These are phyloP conservation scores for Papilio protenor DNA, from an alignment of 2,888 invertebrate genomes.

Conservation along the genomic window DNA sequence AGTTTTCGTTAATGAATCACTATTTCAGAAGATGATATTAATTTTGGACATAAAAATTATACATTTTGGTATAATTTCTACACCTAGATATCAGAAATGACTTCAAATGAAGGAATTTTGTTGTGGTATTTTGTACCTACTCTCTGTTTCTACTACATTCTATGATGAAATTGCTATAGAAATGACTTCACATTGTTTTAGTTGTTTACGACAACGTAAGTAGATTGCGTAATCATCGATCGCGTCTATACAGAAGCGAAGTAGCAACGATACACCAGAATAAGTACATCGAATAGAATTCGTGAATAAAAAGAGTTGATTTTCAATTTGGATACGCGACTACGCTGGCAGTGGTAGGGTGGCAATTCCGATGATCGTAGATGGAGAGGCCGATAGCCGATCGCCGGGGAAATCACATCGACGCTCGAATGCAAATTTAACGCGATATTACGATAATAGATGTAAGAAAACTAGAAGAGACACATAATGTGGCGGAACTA, in stretches of 20 bases:
- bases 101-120: too few relatives aligned
- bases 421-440: slow-evolving; percentile 72
- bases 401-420: slow-evolving; percentile 72
- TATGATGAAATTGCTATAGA: too few relatives aligned
- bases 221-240: neutral
- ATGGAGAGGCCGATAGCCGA: slow-evolving; percentile 57
- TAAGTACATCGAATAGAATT: slow-evolving; percentile 59
- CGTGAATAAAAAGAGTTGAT: slow-evolving; percentile 75
- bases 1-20: too few relatives aligned
- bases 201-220: too few relatives aligned
- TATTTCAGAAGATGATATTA: too few relatives aligned
- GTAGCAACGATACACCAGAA: slow-evolving; percentile 54
- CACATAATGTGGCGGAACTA: neutral
- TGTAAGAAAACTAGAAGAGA: neutral
- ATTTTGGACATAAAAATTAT: too few relatives aligned
- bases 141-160: too few relatives aligned
- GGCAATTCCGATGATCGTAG: slow-evolving; percentile 68
- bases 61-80: too few relatives aligned
- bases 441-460: slow-evolving; percentile 47
- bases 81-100: too few relatives aligned
- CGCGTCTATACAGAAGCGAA: neutral
- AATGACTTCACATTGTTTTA: too few relatives aligned
- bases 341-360: slow-evolving; percentile 54
- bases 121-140: too few relatives aligned
- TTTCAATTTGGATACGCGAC: slow-evolving; percentile 74